Evolutionary conservation across 2,888 invertebrate genomes (phyloP).

Genomic region (Pollenia angustigena): DNA sequence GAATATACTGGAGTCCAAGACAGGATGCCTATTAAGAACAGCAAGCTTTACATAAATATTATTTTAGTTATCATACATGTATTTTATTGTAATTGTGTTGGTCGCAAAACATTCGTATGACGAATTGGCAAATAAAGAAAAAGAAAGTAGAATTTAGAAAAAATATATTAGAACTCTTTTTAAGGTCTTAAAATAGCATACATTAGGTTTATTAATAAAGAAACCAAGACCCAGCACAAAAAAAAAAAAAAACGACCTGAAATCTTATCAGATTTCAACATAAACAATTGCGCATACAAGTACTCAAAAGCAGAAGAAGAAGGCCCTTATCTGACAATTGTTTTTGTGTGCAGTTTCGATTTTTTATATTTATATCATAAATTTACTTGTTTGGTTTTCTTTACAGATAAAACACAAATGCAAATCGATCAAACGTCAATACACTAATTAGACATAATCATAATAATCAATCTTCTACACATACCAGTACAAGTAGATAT

Average conservation of each 20-base stretch:
- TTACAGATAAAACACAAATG: slow-evolving; percentile 32
- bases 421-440: slow-evolving; percentile 74
- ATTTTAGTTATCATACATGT: too few species aligned
- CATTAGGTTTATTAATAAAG: slow-evolving; percentile 10
- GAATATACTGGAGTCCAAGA: too few species aligned
- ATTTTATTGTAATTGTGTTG: too few species aligned
- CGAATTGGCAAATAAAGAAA: too few species aligned
- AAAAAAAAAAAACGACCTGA: not conserved
- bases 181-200: not conserved
- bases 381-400: slow-evolving; percentile 8
- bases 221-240: slow-evolving; percentile 10
- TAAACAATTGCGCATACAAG: not conserved
- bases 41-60: too few species aligned
- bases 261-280: slow-evolving; percentile 20
- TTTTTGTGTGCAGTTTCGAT: not conserved
- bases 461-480: slow-evolving; percentile 55
- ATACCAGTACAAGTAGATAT: not conserved
- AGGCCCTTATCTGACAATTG: slow-evolving; percentile 14
- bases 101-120: too few species aligned
- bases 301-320: not conserved
- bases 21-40: too few species aligned
- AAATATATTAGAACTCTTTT: not conserved
- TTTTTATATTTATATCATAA: slow-evolving; percentile 58
- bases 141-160: too few species aligned
- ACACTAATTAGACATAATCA: slow-evolving; percentile 70